These are phyloP conservation scores for Watsonalla cultraria DNA, from an alignment of 2,888 invertebrate genomes.

Conservation along the genomic window DNA sequence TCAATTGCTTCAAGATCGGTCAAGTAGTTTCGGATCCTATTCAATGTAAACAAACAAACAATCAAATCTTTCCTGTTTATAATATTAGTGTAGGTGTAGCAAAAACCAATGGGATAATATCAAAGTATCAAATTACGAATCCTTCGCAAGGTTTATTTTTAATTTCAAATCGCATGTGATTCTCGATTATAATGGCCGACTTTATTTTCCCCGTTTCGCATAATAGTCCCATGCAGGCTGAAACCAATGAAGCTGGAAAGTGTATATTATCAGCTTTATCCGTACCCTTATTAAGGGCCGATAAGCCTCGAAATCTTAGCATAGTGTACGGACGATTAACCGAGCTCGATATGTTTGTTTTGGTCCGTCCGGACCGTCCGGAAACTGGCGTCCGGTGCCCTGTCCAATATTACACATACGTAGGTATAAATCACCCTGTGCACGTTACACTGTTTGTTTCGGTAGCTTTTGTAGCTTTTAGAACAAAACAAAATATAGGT, in stretches of 20 bases:
- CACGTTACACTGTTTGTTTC: not conserved
- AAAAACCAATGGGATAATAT: too few species aligned
- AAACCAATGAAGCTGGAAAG: not conserved
- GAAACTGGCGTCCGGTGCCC: constrained; percentile 1
- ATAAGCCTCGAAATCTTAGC: constrained; percentile 1
- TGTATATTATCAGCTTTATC: constrained; percentile 1
- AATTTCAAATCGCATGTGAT: not conserved
- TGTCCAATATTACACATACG: not conserved
- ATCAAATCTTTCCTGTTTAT: too few species aligned
- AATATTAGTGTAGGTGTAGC: too few species aligned
- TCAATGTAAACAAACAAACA: too few species aligned
- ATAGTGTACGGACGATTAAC: constrained; percentile 31
- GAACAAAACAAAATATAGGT: not conserved
- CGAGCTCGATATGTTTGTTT: constrained; percentile 46
- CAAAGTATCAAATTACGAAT: too few species aligned
- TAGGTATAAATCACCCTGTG: constrained; percentile 8
- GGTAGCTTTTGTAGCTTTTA: not conserved
- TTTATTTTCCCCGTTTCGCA: not conserved
- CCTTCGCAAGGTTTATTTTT: too few species aligned
- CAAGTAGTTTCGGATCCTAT: too few species aligned
- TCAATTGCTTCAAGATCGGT: too few species aligned
- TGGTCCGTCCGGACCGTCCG: constrained; percentile 24
- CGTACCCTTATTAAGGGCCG: not conserved
- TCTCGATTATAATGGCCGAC: not conserved
- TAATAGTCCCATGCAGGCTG: not conserved